phyloP scores from a whole-genome alignment of 2,113 vertebrate genomes.

The cattle (Bos taurus) region ARS-UCD2.0 NC_037347.1:7243501-7244000 shows the following conservation, averaged over 20 bases:
- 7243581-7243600: not conserved
- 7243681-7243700: not conserved
- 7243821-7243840: not conserved
- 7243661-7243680: not conserved
- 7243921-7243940: not conserved
- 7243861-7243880: not conserved
- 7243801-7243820: not conserved
- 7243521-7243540: not conserved
- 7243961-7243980: fast-evolving
- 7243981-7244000: not conserved
- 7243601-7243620: not conserved
- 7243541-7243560: not conserved
- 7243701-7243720: not conserved
- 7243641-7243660: not conserved
- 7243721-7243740: not conserved
- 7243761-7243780: not conserved
- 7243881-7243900: not conserved
- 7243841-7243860: not conserved
- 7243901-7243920: not conserved
- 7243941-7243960: not conserved
- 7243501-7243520: not conserved
- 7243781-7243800: not conserved
- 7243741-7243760: not conserved
- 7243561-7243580: not conserved
- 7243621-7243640: not conserved